phyloP scores from a whole-genome alignment of 2,888 invertebrate species.

The Sminthurinus aureus region DNA sequence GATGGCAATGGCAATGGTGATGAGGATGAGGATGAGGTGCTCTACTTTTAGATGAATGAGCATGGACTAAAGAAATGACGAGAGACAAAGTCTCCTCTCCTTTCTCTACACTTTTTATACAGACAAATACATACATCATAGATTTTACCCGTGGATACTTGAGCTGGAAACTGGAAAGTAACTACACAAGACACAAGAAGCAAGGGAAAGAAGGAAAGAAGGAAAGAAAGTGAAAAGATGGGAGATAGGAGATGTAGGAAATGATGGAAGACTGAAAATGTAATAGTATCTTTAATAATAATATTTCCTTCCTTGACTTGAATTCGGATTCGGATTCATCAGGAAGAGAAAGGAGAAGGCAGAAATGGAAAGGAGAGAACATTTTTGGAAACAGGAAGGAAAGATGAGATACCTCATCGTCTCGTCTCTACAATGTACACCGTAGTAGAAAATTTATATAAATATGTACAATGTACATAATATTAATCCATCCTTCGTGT shows the following conservation, averaged over 20 bases:
- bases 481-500: not conserved
- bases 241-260: no score
- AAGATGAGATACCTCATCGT: not conserved
- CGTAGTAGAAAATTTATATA: no score
- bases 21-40: not conserved
- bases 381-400: not conserved
- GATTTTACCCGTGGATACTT: no score
- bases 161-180: no score
- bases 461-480: no score
- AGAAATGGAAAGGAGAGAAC: not conserved
- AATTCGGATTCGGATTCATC: not conserved
- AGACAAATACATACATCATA: no score
- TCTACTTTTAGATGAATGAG: not conserved
- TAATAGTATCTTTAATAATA: not conserved
- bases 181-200: not conserved
- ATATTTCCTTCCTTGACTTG: not conserved
- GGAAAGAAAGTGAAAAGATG: no score
- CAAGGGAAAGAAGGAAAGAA: not conserved
- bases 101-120: no score
- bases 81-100: not conserved
- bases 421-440: not conserved
- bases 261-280: not conserved
- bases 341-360: not conserved
- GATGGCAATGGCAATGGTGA: not conserved
- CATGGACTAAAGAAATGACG: not conserved